These are phyloP conservation scores for Octonoba sinensis DNA, from an alignment of 2,888 invertebrate species.

Conservation along the genomic window DNA sequence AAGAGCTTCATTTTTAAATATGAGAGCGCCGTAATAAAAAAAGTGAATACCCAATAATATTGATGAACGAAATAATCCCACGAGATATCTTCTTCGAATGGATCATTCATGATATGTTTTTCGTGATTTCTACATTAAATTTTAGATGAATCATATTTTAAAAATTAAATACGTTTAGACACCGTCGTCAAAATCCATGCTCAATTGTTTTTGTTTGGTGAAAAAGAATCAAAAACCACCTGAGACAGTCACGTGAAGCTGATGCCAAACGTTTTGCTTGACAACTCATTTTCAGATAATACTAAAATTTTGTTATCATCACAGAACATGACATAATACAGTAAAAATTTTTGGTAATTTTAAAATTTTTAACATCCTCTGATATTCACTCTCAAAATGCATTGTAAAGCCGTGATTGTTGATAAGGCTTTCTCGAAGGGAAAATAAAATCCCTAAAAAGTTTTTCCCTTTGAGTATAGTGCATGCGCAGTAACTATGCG, in stretches of 20 bases:
- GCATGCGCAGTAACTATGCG: too few relatives aligned
- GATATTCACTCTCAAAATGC: too few relatives aligned
- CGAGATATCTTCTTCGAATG: conserved; percentile 43
- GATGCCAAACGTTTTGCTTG: neutral
- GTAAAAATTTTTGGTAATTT: too few relatives aligned
- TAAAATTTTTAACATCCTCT: too few relatives aligned
- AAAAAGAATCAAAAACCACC: neutral
- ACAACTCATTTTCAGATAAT: neutral
- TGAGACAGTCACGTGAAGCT: neutral
- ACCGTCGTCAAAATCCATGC: conserved; percentile 10
- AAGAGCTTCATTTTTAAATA: too few relatives aligned
- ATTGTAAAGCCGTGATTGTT: too few relatives aligned
- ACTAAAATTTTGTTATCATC: neutral
- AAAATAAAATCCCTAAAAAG: too few relatives aligned
- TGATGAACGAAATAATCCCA: conserved; percentile 42
- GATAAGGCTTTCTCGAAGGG: too few relatives aligned
- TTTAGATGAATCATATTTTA: neutral
- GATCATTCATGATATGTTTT: conserved; percentile 34
- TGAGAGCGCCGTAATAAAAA: neutral
- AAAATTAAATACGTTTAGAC: too few relatives aligned
- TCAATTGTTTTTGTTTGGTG: conserved; percentile 24
- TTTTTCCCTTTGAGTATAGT: too few relatives aligned
- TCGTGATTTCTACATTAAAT: neutral
- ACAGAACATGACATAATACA: neutral
- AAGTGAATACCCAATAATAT: conserved; percentile 51